Conservation (phyloP, 2,888 invertebrate species). For the Hipparchia sbordonii region DNA sequence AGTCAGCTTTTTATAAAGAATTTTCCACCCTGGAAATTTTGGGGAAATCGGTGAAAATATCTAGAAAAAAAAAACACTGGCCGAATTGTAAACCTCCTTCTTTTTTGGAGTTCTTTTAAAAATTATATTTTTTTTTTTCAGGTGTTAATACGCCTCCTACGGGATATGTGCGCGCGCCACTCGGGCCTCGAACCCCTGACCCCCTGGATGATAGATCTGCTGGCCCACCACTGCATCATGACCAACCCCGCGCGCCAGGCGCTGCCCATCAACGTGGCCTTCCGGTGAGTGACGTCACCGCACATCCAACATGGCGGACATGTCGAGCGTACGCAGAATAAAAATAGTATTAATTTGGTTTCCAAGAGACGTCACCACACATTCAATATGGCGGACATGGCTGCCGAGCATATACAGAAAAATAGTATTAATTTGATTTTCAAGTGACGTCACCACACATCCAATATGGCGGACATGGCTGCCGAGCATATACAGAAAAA, state of each 20-base stretch:
- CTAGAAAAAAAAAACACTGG: too few species aligned
- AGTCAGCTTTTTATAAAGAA: too few species aligned
- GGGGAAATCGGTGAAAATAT: not conserved
- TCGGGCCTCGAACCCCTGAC: constrained; percentile 95
- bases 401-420: too few species aligned
- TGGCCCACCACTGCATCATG: constrained; percentile 98
- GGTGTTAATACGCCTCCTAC: constrained; percentile 95
- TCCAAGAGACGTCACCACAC: not conserved
- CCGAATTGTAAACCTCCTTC: too few species aligned
- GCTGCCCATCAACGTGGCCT: constrained; percentile 95
- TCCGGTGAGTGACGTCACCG: constrained; percentile 73
- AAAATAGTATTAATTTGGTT: too few species aligned
- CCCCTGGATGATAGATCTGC: constrained; percentile 98
- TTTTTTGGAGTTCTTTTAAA: too few species aligned
- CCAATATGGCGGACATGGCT: not conserved
- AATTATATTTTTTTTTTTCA: constrained; percentile 40
- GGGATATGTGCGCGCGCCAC: constrained; percentile 95
- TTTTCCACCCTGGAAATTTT: not conserved
- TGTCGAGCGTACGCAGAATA: too few species aligned
- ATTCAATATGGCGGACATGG: not conserved
- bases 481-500: too few species aligned
- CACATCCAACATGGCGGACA: constrained; percentile 2
- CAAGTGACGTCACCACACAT: not conserved
- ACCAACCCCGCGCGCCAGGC: constrained; percentile 97
- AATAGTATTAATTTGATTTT: too few species aligned